Evolutionary conservation across 2,113 vertebrate species (phyloP), one percentile per base, ranked within the genome.

Genomic region (Laticauda laticaudata): DNA sequence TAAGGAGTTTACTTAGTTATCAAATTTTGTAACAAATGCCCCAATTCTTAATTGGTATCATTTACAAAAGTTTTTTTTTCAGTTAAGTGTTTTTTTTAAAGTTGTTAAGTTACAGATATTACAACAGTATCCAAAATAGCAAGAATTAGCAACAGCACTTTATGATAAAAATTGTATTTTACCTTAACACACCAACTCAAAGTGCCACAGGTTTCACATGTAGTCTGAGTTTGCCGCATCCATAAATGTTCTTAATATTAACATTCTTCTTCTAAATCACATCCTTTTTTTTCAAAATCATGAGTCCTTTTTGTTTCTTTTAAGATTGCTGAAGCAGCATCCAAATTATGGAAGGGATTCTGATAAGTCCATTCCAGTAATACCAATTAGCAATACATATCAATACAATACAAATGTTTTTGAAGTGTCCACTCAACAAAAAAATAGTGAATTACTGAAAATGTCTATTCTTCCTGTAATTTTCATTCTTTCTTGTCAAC

Each of bases 181-280:
- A 94, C 93, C 93, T 94, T 94, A 93, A 91, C 53, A 93, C 54
- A 91, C 64, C 93, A 93, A 89, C 51, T 94, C 91, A 92, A 94
- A 94, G 93, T 92, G 91, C 75, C 88, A 59, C 91, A 92, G 88
- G 48, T 87, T 87, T 92, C 91, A 92, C 86, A 90, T 57, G 91
- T 55, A 88, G 92, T 64, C 88, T 90, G 85, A 88, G 8, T 81
- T 89, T 89, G 92, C 59, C 21, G 81, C 57, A 90, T 94, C 91
- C 91, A 92, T 87, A 45, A 9, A 87, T 92, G 59, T 48, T 91
- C 29, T 93, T 88, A 94, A 45, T 64, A 94, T 92, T 94, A 94
- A 90, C 34, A 90, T n/a, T 61, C 75, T 39, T 92, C 86, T 92
- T 69, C 45, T 69, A 69, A 88, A 88, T 91, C 26, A 92, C 5